Conservation (phyloP, 2,888 invertebrate species). For the Drosophila yooni region DNA sequence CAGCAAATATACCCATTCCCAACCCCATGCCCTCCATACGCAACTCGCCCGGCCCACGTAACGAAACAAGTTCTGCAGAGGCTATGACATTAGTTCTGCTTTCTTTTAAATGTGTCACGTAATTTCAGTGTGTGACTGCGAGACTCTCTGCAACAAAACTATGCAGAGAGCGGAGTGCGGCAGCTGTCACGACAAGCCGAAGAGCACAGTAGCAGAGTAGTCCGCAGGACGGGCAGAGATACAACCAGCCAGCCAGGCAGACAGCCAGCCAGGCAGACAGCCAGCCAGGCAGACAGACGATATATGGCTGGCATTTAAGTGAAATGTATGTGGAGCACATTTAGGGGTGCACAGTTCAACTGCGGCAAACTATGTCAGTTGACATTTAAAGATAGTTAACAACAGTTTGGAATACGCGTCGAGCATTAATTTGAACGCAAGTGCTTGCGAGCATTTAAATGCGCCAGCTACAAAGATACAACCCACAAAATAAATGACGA, state of each 20-base stretch:
- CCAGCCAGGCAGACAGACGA: conserved; percentile 22
- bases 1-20: conserved; percentile 3
- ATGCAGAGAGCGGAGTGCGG: conserved; percentile 20
- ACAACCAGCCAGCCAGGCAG: background rate
- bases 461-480: conserved; percentile 10
- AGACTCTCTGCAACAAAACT: conserved; percentile 27
- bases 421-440: conserved; percentile 26
- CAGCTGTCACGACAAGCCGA: conserved; percentile 9
- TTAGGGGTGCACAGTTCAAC: conserved; percentile 25
- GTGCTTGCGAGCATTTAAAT: conserved; percentile 25
- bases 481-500: conserved; percentile 3
- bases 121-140: conserved; percentile 58
- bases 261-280: conserved; percentile 5
- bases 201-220: background rate
- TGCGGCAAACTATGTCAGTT: conserved; percentile 61
- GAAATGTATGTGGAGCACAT: conserved; percentile 77
- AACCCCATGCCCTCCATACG: background rate
- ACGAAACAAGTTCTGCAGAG: conserved; percentile 38
- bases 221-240: background rate
- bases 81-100: conserved; percentile 74
- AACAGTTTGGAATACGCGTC: conserved; percentile 56
- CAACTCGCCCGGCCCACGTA: background rate
- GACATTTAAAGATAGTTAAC: conserved; percentile 77
- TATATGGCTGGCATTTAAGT: conserved; percentile 79
- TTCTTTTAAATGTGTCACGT: conserved; percentile 81